phyloP scores from a whole-genome alignment of 1,140 invertebrate species.

The Armadillidium nasatum region DNA sequence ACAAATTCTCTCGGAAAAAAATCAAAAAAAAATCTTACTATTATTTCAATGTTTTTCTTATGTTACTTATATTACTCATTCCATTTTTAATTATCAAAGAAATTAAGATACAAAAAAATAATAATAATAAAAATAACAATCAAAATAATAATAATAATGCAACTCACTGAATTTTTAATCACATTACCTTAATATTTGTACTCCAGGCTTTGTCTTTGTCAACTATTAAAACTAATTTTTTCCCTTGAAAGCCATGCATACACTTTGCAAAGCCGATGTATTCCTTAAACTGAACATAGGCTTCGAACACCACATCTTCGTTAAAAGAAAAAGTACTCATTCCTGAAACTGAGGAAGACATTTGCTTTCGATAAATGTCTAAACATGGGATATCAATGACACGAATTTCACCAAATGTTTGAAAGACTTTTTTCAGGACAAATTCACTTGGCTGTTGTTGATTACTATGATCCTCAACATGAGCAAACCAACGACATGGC shows the following conservation, averaged over 20 bases:
- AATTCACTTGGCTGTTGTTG: conserved; percentile 65
- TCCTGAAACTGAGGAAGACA: conserved; percentile 21
- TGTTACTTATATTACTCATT: no score
- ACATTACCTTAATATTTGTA: conserved; percentile 69
- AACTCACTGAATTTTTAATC: no score
- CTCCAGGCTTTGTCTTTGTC: conserved; percentile 58
- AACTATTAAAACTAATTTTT: conserved; percentile 83
- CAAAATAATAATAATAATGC: no score
- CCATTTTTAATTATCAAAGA: no score
- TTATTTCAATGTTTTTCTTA: no score
- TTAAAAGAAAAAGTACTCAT: conserved; percentile 45
- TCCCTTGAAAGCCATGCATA: conserved; percentile 85
- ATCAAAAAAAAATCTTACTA: no score
- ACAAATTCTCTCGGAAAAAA: no score
- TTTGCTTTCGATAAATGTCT: conserved; percentile 14
- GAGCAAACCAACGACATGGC: conserved; percentile 54
- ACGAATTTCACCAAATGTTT: conserved; percentile 26
- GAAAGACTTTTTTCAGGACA: conserved; percentile 73
- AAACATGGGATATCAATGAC: conserved; percentile 21
- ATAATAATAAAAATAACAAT: background rate
- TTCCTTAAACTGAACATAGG: conserved; percentile 87
- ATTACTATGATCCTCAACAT: conserved; percentile 52
- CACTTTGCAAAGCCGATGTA: conserved; percentile 90
- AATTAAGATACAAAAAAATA: background rate
- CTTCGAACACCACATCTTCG: conserved; percentile 66